phyloP scores from a whole-genome alignment of 2,113 vertebrate genomes.

The Ochotona curzoniae region DNA sequence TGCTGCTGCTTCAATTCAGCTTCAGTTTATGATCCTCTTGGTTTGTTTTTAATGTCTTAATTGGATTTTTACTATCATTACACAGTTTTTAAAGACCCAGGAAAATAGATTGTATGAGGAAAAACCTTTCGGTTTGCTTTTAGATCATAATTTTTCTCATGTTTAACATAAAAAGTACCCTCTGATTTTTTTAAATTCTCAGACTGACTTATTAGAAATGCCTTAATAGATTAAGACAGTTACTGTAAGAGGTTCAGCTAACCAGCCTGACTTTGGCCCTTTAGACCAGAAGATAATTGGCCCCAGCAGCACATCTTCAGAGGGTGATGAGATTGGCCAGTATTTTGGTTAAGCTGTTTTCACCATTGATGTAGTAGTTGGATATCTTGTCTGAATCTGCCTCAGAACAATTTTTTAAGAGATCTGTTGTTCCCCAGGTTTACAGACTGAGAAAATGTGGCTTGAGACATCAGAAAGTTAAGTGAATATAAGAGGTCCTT shows the following conservation, averaged over 20 bases:
- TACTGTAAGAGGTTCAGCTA: background rate
- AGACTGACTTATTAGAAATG: slow-evolving; percentile 3
- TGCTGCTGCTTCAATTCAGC: slow-evolving; percentile 32
- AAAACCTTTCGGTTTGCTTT: slow-evolving; percentile 41
- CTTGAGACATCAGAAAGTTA: background rate
- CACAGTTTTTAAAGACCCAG: slow-evolving; percentile 36
- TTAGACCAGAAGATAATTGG: background rate
- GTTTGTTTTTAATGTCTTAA: slow-evolving; percentile 60
- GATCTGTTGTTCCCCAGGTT: background rate
- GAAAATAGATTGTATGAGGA: slow-evolving; percentile 28
- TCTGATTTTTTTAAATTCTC: slow-evolving; percentile 35
- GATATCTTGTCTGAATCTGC: background rate
- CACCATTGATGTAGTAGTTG: background rate
- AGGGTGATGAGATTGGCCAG: background rate
- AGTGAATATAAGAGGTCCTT: no score
- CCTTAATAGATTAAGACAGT: background rate
- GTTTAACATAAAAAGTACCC: slow-evolving; percentile 27
- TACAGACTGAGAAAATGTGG: background rate
- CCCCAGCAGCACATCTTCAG: background rate
- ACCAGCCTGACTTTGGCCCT: background rate
- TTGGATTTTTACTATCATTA: slow-evolving; percentile 24
- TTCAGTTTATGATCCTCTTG: slow-evolving; percentile 8
- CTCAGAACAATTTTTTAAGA: background rate
- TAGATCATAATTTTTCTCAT: slow-evolving; percentile 16
- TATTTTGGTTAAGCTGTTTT: background rate